phyloP scores from a whole-genome alignment of 2,888 invertebrate species.

The Agrochola lychnidis region DNA sequence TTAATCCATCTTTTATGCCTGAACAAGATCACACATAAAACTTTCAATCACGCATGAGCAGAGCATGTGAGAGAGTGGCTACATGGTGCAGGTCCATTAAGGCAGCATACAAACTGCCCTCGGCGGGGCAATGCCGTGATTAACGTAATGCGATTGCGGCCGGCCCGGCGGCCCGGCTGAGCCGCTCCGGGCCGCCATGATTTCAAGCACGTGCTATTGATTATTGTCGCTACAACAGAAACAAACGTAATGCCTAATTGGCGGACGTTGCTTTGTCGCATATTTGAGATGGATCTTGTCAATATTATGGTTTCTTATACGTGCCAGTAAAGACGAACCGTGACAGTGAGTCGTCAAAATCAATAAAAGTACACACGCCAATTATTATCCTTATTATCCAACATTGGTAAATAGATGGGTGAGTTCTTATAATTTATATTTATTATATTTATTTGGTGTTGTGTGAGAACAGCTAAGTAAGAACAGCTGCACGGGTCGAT shows the following conservation, averaged over 20 bases:
- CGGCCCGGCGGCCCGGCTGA: conserved; percentile 53
- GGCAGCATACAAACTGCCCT: conserved; percentile 77
- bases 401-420: not conserved
- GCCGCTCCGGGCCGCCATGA: conserved; percentile 69
- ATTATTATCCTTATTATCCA: not conserved
- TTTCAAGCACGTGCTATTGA: conserved; percentile 72
- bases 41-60: conserved; percentile 59
- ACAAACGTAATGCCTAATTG: conserved; percentile 63
- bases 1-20: conserved; percentile 36
- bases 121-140: conserved; percentile 81
- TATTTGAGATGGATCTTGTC: conserved; percentile 12
- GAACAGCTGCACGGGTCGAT: too few species aligned
- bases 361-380: not conserved
- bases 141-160: conserved; percentile 83
- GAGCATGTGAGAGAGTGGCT: conserved; percentile 55
- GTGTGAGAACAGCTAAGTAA: too few species aligned
- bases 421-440: not conserved
- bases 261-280: conserved; percentile 46
- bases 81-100: conserved; percentile 72
- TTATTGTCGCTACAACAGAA: conserved; percentile 66
- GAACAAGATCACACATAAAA: conserved; percentile 54
- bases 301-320: conserved; percentile 9
- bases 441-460: too few species aligned
- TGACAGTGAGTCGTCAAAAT: too few species aligned
- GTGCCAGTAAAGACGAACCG: not conserved